These are phyloP conservation scores for Chlamydotis undulata DNA, from an alignment of 2,113 vertebrate species.

Conservation along the genomic window DNA sequence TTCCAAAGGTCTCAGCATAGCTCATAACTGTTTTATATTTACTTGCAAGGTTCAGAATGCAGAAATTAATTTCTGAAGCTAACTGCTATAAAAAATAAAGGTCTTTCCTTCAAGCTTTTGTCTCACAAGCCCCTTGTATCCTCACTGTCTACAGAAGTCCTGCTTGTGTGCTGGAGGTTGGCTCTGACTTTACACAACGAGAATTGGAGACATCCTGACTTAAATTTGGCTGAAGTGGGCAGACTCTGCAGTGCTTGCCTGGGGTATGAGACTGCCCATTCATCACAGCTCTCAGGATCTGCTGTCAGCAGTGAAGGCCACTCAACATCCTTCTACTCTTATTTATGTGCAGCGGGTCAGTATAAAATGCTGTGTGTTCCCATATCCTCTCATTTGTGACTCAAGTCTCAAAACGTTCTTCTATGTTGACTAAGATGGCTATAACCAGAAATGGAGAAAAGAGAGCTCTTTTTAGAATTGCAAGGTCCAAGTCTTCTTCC, in stretches of 20 bases:
- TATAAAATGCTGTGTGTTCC: neutral
- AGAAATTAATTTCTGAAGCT: neutral
- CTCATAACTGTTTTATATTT: neutral
- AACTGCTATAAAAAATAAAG: neutral
- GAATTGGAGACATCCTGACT: neutral
- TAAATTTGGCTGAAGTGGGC: neutral
- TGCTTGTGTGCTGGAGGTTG: fast-evolving
- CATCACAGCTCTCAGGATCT: neutral
- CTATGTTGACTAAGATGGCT: neutral
- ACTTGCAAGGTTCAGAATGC: neutral
- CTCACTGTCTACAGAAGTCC: neutral
- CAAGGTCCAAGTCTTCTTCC: neutral
- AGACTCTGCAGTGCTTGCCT: neutral
- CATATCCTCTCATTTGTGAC: neutral
- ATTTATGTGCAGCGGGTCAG: neutral
- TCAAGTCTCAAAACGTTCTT: neutral
- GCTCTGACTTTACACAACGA: neutral
- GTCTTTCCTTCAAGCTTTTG: neutral
- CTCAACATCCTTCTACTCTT: neutral
- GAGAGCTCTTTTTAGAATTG: neutral
- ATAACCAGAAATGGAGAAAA: neutral
- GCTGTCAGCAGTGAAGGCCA: neutral
- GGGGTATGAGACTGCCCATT: neutral
- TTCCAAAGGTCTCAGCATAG: neutral
- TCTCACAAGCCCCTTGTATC: neutral